Base-by-base conservation (phyloP, 2,888 invertebrate species). In the Machimus atricapillus region DNA sequence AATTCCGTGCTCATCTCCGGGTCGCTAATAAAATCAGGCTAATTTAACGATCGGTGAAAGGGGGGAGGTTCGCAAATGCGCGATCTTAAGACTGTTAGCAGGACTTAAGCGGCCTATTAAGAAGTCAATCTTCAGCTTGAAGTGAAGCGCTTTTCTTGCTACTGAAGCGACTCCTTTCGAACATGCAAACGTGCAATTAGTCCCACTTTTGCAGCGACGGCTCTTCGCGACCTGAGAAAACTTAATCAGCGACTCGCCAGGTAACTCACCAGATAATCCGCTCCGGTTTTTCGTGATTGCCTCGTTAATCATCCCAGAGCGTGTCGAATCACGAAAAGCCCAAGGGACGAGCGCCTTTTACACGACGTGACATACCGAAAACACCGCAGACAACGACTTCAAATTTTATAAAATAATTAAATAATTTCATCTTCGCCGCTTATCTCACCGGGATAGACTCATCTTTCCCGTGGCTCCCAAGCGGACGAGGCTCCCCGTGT, bases 381-480 rank as follows among this genome's bases (percentile, higher is more conserved):
- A 77, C 52, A 78, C 40, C 34, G 2, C 66, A 5, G 40, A 40
- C 58, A 66, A 82, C 56, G 66, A n/a, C 34, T 66, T 12, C 82
- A 86, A 87, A 58, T 77, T 87, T 87, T 73, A 87, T 82, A 87
- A 87, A 87, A 87, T 82, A 66, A 86, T 87, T 87, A 86, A 87
- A 86, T 40, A 86, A 87, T 87, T 82, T 82, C 81, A 58, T 78
- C 40, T 77, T 83, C 85, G 58, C 83, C 43, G 12, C 58, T 82
- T 83, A 46, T 31, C 37, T 52, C 31, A 5, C 40, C 19, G 37
- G 23, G 23, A 83, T 83, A 40, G 66, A 83, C 66, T 83, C 82
- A 83, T 83, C 82, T 66, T 23, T 27, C 66, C 37, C 82, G 82
- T 12, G 40, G n/a, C 34, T 6, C 34, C 56, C 56, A n/a, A n/a